Conservation (phyloP, 2,888 invertebrate species). For the Tridacna crocea region DNA sequence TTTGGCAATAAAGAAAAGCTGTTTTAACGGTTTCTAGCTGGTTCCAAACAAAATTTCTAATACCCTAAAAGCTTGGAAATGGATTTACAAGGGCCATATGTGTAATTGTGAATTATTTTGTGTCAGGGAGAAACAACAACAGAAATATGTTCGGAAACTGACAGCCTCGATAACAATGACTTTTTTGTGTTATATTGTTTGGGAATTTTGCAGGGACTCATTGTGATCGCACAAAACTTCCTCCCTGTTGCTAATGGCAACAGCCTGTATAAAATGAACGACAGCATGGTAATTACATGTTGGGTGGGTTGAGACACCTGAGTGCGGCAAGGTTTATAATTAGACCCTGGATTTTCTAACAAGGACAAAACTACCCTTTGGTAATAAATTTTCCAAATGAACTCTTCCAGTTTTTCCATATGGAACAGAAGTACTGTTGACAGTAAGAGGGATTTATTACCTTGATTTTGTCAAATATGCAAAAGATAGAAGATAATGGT, state of each 20-base stretch:
- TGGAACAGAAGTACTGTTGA: too few relatives aligned
- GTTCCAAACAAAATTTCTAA: constrained; percentile 21
- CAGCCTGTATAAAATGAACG: constrained; percentile 34
- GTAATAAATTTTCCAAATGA: background rate
- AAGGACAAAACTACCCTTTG: too few relatives aligned
- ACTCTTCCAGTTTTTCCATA: too few relatives aligned
- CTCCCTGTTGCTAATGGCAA: constrained; percentile 44
- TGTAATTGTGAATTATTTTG: constrained; percentile 40
- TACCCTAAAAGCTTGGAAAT: constrained; percentile 34
- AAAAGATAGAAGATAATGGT: too few relatives aligned
- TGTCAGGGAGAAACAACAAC: constrained; percentile 33
- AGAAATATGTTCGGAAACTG: constrained; percentile 11
- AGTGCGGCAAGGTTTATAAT: constrained; percentile 31
- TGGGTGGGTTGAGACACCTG: constrained; percentile 38
- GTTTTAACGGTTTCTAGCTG: constrained; percentile 26
- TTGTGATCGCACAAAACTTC: constrained; percentile 35
- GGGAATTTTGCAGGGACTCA: constrained; percentile 32
- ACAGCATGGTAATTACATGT: constrained; percentile 43
- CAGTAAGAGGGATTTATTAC: too few relatives aligned
- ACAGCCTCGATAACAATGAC: constrained; percentile 21
- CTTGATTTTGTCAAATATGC: too few relatives aligned
- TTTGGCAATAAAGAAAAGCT: constrained; percentile 34
- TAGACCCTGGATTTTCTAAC: background rate
- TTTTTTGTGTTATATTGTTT: constrained; percentile 33
- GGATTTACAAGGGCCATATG: constrained; percentile 16